Conservation (phyloP, 2,113 vertebrate species). For the Tupaia chinensis region DNA sequence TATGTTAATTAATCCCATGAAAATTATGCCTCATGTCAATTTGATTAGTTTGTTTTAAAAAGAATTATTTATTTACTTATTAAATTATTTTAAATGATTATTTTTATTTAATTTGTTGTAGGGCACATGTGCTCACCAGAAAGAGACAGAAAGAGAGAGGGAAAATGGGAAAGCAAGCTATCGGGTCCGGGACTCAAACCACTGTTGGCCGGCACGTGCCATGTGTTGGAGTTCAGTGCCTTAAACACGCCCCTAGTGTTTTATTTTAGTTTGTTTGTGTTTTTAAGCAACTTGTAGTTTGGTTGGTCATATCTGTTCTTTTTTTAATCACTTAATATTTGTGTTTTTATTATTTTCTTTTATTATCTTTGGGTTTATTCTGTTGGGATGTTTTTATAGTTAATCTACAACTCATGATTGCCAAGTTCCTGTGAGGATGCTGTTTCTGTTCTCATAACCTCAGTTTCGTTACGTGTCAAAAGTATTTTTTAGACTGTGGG, state of each 20-base stretch:
- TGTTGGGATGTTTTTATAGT: constrained; percentile 3
- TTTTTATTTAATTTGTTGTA: neutral
- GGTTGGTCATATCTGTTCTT: too few species aligned
- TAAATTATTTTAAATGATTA: too few species aligned
- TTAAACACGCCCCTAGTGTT: too few species aligned
- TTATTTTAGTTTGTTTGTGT: too few species aligned
- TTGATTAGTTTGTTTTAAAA: neutral
- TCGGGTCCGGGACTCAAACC: too few species aligned
- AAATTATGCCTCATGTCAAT: neutral
- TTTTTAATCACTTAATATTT: neutral
- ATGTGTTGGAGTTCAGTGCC: too few species aligned
- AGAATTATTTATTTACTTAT: too few species aligned
- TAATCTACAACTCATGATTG: neutral
- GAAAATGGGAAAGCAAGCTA: too few species aligned
- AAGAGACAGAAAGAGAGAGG: too few species aligned
- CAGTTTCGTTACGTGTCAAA: neutral
- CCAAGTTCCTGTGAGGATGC: neutral
- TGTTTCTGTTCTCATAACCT: neutral
- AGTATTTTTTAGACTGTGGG: neutral
- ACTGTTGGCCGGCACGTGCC: too few species aligned
- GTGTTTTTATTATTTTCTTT: neutral
- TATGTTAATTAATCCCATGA: neutral
- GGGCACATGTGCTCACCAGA: too few species aligned
- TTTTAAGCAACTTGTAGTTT: too few species aligned
- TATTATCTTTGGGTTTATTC: constrained; percentile 36